Conservation (phyloP, 1,140 invertebrate genomes). For the Cydia pomonella region DNA sequence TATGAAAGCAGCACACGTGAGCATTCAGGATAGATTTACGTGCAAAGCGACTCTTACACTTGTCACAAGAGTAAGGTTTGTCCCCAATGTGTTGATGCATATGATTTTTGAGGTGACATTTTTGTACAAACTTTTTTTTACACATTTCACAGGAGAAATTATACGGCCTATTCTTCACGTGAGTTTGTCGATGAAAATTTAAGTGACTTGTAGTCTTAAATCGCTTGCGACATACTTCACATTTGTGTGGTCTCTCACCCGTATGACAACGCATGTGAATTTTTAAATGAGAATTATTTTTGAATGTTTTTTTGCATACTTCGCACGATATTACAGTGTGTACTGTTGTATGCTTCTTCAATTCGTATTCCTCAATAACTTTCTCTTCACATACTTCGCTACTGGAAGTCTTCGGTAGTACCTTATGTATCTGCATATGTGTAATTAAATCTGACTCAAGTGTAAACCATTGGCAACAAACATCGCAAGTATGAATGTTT, state of each 20-base stretch:
- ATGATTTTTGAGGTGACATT: not conserved
- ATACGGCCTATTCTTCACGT: not conserved
- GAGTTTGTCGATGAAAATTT: not conserved
- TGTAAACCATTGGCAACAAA: slow-evolving; percentile 2
- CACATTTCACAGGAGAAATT: not conserved
- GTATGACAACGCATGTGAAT: not conserved
- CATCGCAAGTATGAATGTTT: not conserved
- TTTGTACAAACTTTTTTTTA: not conserved
- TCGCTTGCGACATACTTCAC: not conserved
- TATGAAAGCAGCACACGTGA: not conserved
- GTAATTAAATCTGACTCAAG: not conserved
- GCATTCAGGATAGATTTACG: not conserved
- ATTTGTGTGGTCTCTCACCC: not conserved
- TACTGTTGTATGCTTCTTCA: not conserved
- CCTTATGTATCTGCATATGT: not conserved
- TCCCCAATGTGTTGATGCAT: not conserved
- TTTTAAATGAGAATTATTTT: not conserved
- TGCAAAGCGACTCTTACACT: not conserved
- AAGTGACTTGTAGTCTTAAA: not conserved
- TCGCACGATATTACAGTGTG: not conserved
- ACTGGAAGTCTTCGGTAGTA: not conserved
- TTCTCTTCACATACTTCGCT: not conserved
- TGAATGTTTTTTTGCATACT: not conserved
- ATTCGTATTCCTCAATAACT: not conserved
- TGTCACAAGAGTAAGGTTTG: not conserved